A percentile compares a stretch with the other conserved stretches of the same genome.
Conservation (phyloP, 2,113 vertebrate genomes). For the Pomatorhinus ruficollis region DNA sequence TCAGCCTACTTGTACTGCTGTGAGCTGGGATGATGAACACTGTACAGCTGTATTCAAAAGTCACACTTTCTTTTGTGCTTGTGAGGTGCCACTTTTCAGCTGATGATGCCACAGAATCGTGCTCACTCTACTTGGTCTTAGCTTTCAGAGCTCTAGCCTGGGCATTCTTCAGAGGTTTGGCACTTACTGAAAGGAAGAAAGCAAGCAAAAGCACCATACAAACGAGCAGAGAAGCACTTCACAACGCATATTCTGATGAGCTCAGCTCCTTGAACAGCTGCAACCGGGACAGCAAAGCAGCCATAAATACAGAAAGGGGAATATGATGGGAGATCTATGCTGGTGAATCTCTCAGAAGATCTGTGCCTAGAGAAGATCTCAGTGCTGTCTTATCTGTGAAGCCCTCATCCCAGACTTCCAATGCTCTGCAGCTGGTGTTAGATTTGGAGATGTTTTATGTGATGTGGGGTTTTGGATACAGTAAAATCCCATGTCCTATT, state of each 20-base stretch:
- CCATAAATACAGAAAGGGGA: background rate
- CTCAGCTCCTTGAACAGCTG: conserved; percentile 44
- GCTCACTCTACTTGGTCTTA: background rate
- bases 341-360: background rate
- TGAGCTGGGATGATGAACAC: background rate
- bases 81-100: background rate
- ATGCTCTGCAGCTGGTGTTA: background rate
- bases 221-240: conserved; percentile 27
- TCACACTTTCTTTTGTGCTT: background rate
- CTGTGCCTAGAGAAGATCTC: background rate
- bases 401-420: background rate
- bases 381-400: background rate
- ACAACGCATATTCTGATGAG: conserved; percentile 40
- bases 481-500: background rate
- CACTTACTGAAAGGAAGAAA: conserved; percentile 28
- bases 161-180: conserved; percentile 42
- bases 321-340: background rate
- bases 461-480: background rate
- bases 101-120: background rate
- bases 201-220: background rate
- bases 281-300: background rate
- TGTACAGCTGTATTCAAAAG: background rate
- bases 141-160: conserved; percentile 32
- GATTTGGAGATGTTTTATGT: background rate
- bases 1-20: background rate